A percentile compares a stretch with the other conserved stretches of the same genome.
Evolutionary conservation across 1,140 invertebrate genomes (phyloP).

Genomic region (Drosophila busckii): DNA sequence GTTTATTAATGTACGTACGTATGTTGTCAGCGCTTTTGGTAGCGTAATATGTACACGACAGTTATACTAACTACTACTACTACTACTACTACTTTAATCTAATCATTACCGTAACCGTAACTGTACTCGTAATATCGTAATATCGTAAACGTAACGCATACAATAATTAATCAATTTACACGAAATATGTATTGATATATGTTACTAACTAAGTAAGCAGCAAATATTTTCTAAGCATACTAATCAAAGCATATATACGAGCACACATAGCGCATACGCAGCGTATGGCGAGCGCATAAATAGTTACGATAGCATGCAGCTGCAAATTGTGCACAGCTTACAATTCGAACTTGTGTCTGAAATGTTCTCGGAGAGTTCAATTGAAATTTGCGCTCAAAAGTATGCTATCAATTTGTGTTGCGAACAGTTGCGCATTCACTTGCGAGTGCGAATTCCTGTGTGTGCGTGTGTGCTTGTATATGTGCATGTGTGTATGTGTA

Average conservation of each 20-base stretch:
- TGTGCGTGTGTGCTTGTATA: conserved; percentile 9
- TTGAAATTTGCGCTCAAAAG: too few species aligned
- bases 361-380: background rate
- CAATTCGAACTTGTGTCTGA: conserved; percentile 1
- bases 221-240: conserved; percentile 1
- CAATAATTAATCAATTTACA: conserved; percentile 17
- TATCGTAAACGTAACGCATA: conserved; percentile 14
- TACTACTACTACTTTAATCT: conserved; percentile 10
- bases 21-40: conserved; percentile 17
- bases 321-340: too few species aligned
- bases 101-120: conserved; percentile 14
- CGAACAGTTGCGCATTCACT: background rate
- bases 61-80: conserved; percentile 7
- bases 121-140: conserved; percentile 1
- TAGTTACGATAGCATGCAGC: conserved; percentile 11
- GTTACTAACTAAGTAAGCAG: conserved; percentile 8
- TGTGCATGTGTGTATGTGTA: conserved; percentile 14
- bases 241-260: conserved; percentile 20
- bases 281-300: conserved; percentile 11
- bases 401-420: too few species aligned
- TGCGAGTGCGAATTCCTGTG: conserved; percentile 8
- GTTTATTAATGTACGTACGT: too few species aligned
- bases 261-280: conserved; percentile 19
- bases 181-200: conserved; percentile 16
- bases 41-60: conserved; percentile 24